Percentiles rank a stretch among this genome's conserved stretches.
These are phyloP conservation scores for Laupala kohalensis DNA, from an alignment of 1,140 invertebrate genomes.

Conservation along the genomic window DNA sequence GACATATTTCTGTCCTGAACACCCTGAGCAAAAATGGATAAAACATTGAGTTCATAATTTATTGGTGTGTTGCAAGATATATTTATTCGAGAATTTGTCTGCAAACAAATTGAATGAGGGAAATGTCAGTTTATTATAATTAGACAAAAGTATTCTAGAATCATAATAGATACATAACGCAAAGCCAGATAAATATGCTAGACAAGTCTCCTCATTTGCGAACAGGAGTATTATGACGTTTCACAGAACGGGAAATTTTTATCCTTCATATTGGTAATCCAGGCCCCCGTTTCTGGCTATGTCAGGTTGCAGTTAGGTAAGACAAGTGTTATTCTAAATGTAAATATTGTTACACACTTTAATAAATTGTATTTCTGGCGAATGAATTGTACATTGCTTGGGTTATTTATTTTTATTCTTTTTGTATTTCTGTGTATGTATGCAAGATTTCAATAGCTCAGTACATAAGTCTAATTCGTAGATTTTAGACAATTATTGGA, in stretches of 20 bases:
- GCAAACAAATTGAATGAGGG: background rate
- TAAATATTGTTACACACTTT: slow-evolving; percentile 23
- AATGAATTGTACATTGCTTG: slow-evolving; percentile 14
- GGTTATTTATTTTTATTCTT: slow-evolving; percentile 15
- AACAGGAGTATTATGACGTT: background rate
- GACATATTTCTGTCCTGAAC: background rate
- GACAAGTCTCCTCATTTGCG: background rate
- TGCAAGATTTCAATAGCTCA: slow-evolving; percentile 10
- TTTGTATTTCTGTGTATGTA: slow-evolving; percentile 16
- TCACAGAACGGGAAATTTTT: background rate
- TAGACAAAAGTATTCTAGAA: background rate
- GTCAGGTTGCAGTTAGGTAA: background rate
- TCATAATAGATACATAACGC: background rate
- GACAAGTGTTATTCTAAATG: slow-evolving; percentile 24
- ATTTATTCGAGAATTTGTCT: background rate
- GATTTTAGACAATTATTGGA: slow-evolving; percentile 11
- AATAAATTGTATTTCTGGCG: slow-evolving; percentile 14
- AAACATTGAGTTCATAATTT: background rate
- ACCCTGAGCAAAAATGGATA: background rate
- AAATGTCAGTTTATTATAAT: background rate
- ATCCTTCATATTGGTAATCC: background rate
- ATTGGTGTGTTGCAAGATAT: background rate
- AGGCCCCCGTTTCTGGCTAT: background rate
- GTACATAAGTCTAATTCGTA: slow-evolving; percentile 10
- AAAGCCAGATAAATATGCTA: background rate